phyloP scores from a whole-genome alignment of 1,140 invertebrate species.

The Lithobius niger region DNA sequence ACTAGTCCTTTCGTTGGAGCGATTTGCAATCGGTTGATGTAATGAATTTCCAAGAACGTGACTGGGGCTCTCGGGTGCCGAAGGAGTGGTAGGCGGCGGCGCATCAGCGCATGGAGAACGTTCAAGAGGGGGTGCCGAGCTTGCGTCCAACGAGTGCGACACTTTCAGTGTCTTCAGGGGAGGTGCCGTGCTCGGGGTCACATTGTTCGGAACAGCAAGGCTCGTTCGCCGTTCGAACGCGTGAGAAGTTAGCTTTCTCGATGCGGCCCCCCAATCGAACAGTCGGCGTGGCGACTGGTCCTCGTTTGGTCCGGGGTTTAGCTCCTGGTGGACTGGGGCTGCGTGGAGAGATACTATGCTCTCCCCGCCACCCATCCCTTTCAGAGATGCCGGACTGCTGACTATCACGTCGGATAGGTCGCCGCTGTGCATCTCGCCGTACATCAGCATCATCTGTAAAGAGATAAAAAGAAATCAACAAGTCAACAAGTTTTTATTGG shows the following conservation, averaged over 20 bases:
- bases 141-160: neutral
- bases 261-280: neutral
- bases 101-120: neutral
- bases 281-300: neutral
- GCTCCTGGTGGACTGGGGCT: too few species aligned
- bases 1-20: constrained; percentile 4
- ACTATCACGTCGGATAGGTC: too few species aligned
- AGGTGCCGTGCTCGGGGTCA: neutral
- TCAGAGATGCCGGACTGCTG: too few species aligned
- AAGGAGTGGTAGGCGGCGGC: neutral
- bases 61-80: neutral
- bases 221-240: neutral
- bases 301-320: neutral
- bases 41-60: neutral
- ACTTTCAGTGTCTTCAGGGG: neutral
- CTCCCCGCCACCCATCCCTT: too few species aligned
- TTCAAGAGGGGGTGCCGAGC: neutral
- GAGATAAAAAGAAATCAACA: too few species aligned
- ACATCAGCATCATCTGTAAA: too few species aligned
- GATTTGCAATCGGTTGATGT: neutral
- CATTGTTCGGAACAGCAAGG: neutral
- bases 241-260: neutral
- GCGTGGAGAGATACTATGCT: too few species aligned
- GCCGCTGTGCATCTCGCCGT: too few species aligned
- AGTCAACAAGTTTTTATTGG: too few species aligned